Evolutionary conservation across 2,797 vertebrate genomes (phyloP).

Genomic region (Octomys mimax): DNA sequence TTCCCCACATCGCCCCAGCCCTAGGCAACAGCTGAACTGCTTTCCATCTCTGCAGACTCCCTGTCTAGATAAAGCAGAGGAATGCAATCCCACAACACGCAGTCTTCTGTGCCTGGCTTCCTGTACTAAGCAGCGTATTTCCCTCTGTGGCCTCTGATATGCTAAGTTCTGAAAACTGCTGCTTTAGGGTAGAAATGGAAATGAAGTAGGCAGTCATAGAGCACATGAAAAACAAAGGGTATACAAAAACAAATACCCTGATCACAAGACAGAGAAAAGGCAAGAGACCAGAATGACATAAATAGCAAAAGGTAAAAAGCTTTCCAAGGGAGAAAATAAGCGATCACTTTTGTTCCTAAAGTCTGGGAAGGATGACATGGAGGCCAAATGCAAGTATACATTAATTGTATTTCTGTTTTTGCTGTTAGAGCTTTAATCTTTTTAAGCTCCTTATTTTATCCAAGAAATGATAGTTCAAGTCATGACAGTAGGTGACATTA

Average conservation of each 20-base stretch:
- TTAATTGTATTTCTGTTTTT: not conserved
- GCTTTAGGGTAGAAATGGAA: conserved; percentile 3
- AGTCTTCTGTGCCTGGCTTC: not conserved
- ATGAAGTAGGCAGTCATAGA: not conserved
- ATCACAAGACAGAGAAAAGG: conserved; percentile 24
- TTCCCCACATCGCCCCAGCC: not conserved
- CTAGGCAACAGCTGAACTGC: not conserved
- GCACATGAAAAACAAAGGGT: not conserved
- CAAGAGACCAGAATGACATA: not conserved
- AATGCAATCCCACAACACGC: not conserved
- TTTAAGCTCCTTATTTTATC: not conserved
- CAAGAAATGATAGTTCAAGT: not conserved
- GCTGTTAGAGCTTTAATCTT: not conserved
- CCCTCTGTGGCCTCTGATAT: not conserved
- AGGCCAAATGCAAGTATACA: not conserved
- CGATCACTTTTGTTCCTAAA: not conserved
- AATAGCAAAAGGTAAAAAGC: not conserved
- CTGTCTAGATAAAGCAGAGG: not conserved
- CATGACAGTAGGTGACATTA: not conserved
- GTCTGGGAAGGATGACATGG: not conserved
- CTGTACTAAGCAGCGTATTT: not conserved
- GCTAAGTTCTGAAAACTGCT: not conserved
- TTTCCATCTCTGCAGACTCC: not conserved
- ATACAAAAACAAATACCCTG: not conserved
- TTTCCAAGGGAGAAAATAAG: not conserved